Evolutionary conservation across 2,113 vertebrate species (phyloP), one percentile per base, ranked within the genome.

Genomic region (Brachyhypopomus gauderio): DNA sequence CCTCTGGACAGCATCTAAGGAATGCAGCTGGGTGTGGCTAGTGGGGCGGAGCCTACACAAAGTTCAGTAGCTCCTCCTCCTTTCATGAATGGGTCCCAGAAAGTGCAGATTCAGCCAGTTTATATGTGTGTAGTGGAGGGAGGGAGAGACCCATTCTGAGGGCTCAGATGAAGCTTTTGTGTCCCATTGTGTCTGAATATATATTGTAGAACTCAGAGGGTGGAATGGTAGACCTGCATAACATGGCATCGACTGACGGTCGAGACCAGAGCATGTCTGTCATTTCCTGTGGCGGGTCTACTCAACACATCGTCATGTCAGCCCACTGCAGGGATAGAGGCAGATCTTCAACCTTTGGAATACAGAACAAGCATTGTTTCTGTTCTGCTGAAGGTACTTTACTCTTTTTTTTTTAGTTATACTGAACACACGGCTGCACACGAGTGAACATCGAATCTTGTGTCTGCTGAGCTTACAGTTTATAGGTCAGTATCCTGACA

Each of bases 1-100:
- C 85, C 87, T 91, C 91, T 88, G 86, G 87, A 90, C 89, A 88
- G 88, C 86, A 83, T 77, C 77, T 19, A 79, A 89, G 89, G 92
- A 93, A 92, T 92, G 90, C 85, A 84, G 84, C 84, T 55, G 64
- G 88, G 80, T 79, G 83, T 27, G 75, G 25, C 79, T 81, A 88
- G 85, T 85, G 63, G 52, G 5, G 38, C 72, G 84, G 58, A 34
- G 25, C 38, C 14, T 58, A n/a, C 8, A 80, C 70, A 79, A 77
- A 22, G 58, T 77, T 72, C 74, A 17, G 30, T 41, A 11, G 19
- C 20, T 55, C 60, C 56, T 12, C 36, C 36, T 80, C 45, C 63
- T 2, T n/a, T 27, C 45, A 74, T 14, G 36, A 30, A 48, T 30
- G 45, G n/a, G 25, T 45, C 30, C 69, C 72, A 70, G 19, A 55